Base-by-base conservation (phyloP, 2,113 vertebrate species). In the Steatornis caripensis region DNA sequence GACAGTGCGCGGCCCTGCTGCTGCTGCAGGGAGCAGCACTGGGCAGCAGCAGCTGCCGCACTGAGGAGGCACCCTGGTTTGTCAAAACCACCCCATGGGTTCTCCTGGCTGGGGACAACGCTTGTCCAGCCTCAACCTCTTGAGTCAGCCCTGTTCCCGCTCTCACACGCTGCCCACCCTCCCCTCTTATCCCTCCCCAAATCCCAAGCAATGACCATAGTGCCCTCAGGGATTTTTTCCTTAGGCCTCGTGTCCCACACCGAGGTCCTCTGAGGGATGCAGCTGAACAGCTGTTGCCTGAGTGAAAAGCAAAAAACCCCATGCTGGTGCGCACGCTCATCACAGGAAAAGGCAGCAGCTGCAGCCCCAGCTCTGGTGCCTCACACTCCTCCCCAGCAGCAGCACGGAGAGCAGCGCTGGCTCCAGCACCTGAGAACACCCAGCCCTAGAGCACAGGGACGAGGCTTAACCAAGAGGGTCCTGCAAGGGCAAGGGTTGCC, bases 161-260 rank as follows among this genome's bases (percentile, higher is more conserved):
- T 11, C 6, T 2, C 5, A 1, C 0, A 0, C 15, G 22, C 39
- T 1, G 1, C 46, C 32, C 39, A 11, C 10, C 24, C 2, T 5
- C 37, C 53, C 34, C 10, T 5, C 27, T 14, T 19, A 8, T 18
- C 41, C 32, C 17, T 15, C 37, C 58, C n/a, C 48, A 15, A 23
- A 21, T 19, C 36, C 39, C 34, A 2, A 10, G 10, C 0, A 0
- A 4, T 48, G 65, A 4, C 58, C 8, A 5, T 1, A 4, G 17
- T 11, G 15, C 34, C 14, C 15, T 0, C 45, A 32, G 45, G 61
- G 61, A 9, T 51, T 58, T 37, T 12, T 20, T n/a, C n/a, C 27
- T 15, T 22, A 20, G 69, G 24, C 39, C 17, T 24, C 46, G 12
- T 58, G 24, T 30, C 36, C n/a, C 0, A 1, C 15, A 17, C 10